Base-by-base conservation (phyloP, 2,113 vertebrate species). In the Fregata magnificens region DNA sequence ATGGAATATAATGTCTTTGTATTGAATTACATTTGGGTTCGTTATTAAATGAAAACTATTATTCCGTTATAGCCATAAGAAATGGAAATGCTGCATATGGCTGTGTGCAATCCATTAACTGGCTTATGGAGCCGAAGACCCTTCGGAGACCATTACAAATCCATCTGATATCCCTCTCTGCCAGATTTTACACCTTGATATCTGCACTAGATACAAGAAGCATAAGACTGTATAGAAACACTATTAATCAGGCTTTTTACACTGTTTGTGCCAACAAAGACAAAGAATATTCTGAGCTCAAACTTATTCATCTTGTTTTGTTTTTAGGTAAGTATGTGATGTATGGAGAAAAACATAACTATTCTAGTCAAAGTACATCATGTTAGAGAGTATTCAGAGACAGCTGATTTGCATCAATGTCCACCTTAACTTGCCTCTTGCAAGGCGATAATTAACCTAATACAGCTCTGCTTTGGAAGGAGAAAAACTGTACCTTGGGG, bases 11-110 rank as follows among this genome's bases (percentile, higher is more conserved):
- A 62, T 18, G 29, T 62, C 81, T 86, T 94, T 79, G n/a, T 89
- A 95, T 93, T 93, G 65, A 93, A 84, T 97, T 94, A 95, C 63
- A 63, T 91, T 94, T 86, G 52, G 67, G 42, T 25, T 88, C 49
- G 69, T 97, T 93, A 97, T 96, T 95, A 92, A 96, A 95, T 95
- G 90, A 94, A 91, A 96, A 93, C 94, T 93, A 59, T 95, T 71
- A 96, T 83, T 94, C 76, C 86, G 82, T 96, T 92, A 92, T 10
- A 82, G 72, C 76, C 3, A 0, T 44, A 91, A 93, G 88, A 93
- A 93, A 84, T 89, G 63, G 94, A 78, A 84, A 79, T 72, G 59
- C 88, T 95, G 86, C 88, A 62, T 47, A 47, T 62, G 82, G 82
- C 85, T 96, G 40, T 36, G 42, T 89, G 65, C 91, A 96, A 93